phyloP scores from a whole-genome alignment of 1,140 invertebrate genomes.

The Pinna nobilis region DNA sequence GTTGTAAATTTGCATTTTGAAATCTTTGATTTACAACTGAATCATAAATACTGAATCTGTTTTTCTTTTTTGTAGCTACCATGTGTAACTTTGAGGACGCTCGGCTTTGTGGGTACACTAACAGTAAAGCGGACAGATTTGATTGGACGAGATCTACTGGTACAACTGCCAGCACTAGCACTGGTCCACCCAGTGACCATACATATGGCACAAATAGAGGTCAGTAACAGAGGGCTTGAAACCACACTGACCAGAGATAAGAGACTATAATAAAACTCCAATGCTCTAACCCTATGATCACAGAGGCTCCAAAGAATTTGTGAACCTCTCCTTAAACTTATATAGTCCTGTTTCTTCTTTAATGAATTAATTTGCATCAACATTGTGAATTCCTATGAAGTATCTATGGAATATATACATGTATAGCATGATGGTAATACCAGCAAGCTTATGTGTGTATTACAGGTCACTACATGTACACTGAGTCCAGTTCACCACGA shows the following conservation, averaged over 20 bases:
- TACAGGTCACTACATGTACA: conserved; percentile 66
- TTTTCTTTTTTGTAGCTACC: conserved; percentile 21
- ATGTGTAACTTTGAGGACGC: conserved; percentile 65
- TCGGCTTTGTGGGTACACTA: conserved; percentile 61
- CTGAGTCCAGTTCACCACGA: conserved; percentile 64
- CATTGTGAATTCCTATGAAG: no score
- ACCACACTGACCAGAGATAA: no score
- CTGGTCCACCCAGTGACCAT: conserved; percentile 67
- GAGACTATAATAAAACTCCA: no score
- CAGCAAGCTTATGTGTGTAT: background rate
- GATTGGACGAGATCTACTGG: conserved; percentile 64
- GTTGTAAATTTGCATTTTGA: no score
- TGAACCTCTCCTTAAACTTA: no score
- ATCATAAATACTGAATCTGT: conserved; percentile 6
- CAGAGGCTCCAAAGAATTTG: no score
- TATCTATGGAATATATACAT: no score
- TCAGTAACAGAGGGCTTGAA: conserved; percentile 5
- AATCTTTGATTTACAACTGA: no score
- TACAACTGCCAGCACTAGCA: conserved; percentile 52
- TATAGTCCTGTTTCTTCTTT: no score
- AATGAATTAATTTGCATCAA: no score
- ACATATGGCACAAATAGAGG: conserved; percentile 59
- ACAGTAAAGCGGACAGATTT: conserved; percentile 67
- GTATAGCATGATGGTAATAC: no score
- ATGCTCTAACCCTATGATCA: no score